Evolutionary conservation across 1,140 invertebrate genomes (phyloP).

Genomic region (Zaprionus taronus): DNA sequence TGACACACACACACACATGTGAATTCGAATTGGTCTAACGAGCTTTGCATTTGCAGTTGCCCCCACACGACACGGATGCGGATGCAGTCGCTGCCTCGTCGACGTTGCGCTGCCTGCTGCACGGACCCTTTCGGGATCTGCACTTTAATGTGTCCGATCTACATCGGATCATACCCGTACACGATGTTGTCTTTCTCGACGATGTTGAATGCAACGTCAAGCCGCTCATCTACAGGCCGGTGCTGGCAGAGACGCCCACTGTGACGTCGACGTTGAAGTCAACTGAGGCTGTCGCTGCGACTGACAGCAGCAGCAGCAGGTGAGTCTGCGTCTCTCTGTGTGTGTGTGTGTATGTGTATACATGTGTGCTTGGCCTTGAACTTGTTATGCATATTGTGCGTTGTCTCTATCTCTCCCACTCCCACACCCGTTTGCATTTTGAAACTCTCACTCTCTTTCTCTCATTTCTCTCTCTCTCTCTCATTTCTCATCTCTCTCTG

Average conservation of each 20-base stretch:
- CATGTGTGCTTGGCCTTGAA: constrained; percentile 53
- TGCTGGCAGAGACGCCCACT: constrained; percentile 32
- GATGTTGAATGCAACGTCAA: constrained; percentile 72
- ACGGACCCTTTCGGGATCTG: constrained; percentile 76
- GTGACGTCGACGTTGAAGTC: constrained; percentile 12
- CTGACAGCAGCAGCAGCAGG: constrained; percentile 39
- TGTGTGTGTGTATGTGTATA: not conserved
- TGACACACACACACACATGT: not conserved
- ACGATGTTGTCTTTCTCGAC: constrained; percentile 78
- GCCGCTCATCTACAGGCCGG: constrained; percentile 76
- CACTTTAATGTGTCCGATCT: constrained; percentile 70
- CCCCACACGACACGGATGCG: constrained; percentile 53
- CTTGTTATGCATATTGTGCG: constrained; percentile 39
- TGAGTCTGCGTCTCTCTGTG: constrained; percentile 39
- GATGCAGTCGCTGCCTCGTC: constrained; percentile 41
- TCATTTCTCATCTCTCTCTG: not conserved
- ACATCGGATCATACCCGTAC: constrained; percentile 73
- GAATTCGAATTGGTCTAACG: constrained; percentile 19
- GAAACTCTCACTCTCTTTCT: not conserved
- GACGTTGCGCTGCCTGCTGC: constrained; percentile 71
- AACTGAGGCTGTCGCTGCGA: constrained; percentile 15
- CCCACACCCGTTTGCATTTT: not conserved
- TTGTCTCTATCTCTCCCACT: not conserved
- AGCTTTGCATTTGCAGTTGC: constrained; percentile 54
- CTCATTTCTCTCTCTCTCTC: not conserved